Evolutionary conservation across 2,797 vertebrate genomes (phyloP).

Genomic region (Sphenodon punctatus): DNA sequence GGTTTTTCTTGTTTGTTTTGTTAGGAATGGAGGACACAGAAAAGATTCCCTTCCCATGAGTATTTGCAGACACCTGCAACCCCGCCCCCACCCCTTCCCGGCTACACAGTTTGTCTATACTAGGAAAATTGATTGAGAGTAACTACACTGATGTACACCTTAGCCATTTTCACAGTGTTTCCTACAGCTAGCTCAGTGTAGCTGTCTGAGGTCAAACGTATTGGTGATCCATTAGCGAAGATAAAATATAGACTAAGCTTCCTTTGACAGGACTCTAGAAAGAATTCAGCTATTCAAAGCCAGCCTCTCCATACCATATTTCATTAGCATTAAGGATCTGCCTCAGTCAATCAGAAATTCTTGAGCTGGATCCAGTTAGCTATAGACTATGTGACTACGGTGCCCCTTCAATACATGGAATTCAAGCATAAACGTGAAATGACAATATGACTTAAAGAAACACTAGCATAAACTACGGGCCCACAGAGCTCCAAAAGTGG

Average conservation of each 20-base stretch:
- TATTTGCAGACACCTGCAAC: no score
- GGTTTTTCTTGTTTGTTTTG: not conserved
- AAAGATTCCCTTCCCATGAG: no score
- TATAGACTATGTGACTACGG: no score
- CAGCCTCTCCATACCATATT: constrained; percentile 42
- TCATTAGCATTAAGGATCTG: constrained; percentile 60
- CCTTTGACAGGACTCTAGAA: not conserved
- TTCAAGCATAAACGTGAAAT: no score
- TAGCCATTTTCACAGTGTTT: not conserved
- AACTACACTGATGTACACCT: not conserved
- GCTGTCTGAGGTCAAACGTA: not conserved
- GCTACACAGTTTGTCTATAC: no score
- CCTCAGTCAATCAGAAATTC: constrained; percentile 24
- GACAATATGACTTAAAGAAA: no score
- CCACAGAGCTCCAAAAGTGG: no score
- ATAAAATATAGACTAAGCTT: no score
- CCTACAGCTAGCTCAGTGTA: not conserved
- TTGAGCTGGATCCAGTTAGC: no score
- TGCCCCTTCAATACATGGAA: no score
- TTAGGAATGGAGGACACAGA: not conserved
- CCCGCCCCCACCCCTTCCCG: no score
- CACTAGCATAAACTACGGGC: no score
- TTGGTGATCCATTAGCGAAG: not conserved
- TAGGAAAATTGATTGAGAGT: not conserved
- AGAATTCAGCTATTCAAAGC: not conserved